phyloP scores from a whole-genome alignment of 2,113 vertebrate genomes.

The Anoplopoma fimbria region DNA sequence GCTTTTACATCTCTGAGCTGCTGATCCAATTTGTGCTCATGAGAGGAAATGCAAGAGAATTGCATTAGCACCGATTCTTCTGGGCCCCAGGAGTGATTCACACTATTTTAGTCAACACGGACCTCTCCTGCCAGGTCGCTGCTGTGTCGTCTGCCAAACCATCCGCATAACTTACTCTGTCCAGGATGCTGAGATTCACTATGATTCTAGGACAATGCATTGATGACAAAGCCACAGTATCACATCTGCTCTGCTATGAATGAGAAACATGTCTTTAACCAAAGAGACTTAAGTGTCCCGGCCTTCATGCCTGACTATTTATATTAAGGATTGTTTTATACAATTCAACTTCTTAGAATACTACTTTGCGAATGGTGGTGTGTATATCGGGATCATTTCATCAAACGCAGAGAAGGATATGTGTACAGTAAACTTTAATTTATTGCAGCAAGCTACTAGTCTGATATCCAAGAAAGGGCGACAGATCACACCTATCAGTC shows the following conservation, averaged over 20 bases:
- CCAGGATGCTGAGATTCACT: not conserved
- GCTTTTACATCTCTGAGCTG: slow-evolving; percentile 64
- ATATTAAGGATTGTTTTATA: not conserved
- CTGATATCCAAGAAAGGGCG: slow-evolving; percentile 17
- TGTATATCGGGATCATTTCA: not conserved
- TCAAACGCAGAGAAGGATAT: not conserved
- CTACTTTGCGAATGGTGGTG: not conserved
- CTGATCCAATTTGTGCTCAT: slow-evolving; percentile 77
- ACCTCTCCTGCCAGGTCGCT: slow-evolving; percentile 31
- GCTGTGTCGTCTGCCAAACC: slow-evolving; percentile 37
- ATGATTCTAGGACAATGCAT: not conserved
- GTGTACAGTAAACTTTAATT: slow-evolving; percentile 24
- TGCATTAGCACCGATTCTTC: slow-evolving; percentile 53
- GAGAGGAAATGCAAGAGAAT: slow-evolving; percentile 74
- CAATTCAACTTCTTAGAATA: not conserved
- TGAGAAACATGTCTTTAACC: not conserved
- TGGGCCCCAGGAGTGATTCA: slow-evolving; percentile 53
- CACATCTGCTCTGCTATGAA: not conserved
- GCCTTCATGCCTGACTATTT: not conserved
- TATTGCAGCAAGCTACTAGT: slow-evolving; percentile 18
- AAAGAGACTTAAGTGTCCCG: not conserved
- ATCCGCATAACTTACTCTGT: slow-evolving; percentile 5
- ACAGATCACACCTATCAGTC: slow-evolving; percentile 48
- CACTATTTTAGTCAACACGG: slow-evolving; percentile 47
- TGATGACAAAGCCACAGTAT: not conserved